These are phyloP conservation scores for Apis dorsata DNA, from an alignment of 1,140 invertebrate species.

Conservation along the genomic window DNA sequence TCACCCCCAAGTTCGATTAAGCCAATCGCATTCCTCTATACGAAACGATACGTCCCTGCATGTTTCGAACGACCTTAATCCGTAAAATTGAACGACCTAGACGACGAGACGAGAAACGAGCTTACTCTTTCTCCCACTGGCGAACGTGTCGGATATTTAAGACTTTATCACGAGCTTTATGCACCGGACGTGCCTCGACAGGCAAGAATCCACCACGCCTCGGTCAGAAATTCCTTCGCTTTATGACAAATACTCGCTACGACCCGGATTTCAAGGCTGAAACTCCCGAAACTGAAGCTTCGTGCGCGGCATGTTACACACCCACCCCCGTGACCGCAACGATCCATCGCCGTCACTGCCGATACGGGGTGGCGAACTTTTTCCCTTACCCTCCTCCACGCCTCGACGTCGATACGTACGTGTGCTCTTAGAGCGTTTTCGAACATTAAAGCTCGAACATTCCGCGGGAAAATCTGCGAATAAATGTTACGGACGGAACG, in stretches of 20 bases:
- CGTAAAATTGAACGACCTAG: background rate
- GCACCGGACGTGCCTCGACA: background rate
- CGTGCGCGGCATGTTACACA: slow-evolving; percentile 24
- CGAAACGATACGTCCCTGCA: background rate
- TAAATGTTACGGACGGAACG: background rate
- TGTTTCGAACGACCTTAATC: background rate
- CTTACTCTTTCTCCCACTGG: background rate
- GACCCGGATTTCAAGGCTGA: slow-evolving; percentile 43
- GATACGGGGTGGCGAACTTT: background rate
- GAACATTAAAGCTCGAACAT: background rate
- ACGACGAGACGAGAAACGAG: background rate
- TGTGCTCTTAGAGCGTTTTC: background rate
- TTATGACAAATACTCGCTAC: slow-evolving; percentile 50
- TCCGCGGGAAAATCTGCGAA: background rate
- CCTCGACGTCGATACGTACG: background rate
- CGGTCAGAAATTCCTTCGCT: slow-evolving; percentile 46
- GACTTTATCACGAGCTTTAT: slow-evolving; percentile 34
- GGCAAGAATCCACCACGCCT: background rate
- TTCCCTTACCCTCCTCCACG: background rate
- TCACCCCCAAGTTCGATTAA: background rate
- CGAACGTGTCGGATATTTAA: slow-evolving; percentile 22
- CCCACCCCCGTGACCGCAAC: background rate
- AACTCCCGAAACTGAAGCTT: slow-evolving; percentile 21
- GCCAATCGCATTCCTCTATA: too few relatives aligned
- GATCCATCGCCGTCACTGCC: background rate